A percentile compares a stretch with the other conserved stretches of the same genome.
These are phyloP conservation scores for Philereme transversata DNA, from an alignment of 2,888 invertebrate genomes.

Conservation along the genomic window DNA sequence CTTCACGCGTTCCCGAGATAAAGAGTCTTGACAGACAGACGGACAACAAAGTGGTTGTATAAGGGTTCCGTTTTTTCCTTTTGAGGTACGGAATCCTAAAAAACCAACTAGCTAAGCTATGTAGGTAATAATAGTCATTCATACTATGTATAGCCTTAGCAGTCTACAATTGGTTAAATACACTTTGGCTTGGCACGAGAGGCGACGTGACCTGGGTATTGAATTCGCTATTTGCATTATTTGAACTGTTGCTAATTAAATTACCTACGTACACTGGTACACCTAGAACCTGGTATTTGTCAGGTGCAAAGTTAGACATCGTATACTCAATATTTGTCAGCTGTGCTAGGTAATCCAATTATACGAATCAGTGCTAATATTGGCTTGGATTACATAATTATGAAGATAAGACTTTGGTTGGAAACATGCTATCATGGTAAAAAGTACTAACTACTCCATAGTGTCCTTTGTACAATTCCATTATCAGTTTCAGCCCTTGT, in stretches of 20 bases:
- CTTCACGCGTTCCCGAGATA: too few relatives aligned
- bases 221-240: constrained; percentile 23
- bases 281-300: neutral
- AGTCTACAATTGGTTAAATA: constrained; percentile 18
- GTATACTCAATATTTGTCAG: neutral
- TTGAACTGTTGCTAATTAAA: constrained; percentile 17
- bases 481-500: too few relatives aligned
- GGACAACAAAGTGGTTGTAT: too few relatives aligned
- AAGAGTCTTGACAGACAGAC: too few relatives aligned
- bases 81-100: too few relatives aligned
- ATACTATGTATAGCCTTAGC: constrained; percentile 4
- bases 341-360: neutral
- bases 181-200: constrained; percentile 23
- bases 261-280: constrained; percentile 8
- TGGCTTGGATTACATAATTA: neutral
- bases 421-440: too few relatives aligned
- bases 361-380: neutral
- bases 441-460: too few relatives aligned
- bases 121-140: neutral
- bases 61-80: too few relatives aligned
- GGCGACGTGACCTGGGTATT: constrained; percentile 19
- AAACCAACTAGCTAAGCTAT: neutral
- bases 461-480: too few relatives aligned
- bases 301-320: neutral
- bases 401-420: too few relatives aligned